Evolutionary conservation across 2,113 vertebrate genomes (phyloP).

Genomic region (Aleadryas rufinucha): DNA sequence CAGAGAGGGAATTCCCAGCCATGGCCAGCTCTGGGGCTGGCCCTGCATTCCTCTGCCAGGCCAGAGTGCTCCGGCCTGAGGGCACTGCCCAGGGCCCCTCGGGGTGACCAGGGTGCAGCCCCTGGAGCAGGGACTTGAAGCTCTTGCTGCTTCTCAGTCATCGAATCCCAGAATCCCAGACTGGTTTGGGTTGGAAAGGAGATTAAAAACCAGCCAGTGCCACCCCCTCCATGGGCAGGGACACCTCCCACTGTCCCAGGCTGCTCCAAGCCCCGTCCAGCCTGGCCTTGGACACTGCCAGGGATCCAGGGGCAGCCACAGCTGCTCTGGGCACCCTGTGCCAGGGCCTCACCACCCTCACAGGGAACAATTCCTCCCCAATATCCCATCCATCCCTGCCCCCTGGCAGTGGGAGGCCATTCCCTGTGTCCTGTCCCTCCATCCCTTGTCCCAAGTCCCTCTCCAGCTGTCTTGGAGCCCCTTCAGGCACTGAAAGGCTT

Average conservation of each 20-base stretch:
- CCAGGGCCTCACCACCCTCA: neutral
- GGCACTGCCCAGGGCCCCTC: too few relatives aligned
- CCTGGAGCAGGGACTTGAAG: neutral
- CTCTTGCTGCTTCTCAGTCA: neutral
- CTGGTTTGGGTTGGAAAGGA: neutral
- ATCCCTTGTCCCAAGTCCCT: neutral
- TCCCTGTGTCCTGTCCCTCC: neutral
- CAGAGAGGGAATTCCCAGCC: neutral
- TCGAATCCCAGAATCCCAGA: too few relatives aligned
- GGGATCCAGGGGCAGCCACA: neutral
- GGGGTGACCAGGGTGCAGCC: accelerated
- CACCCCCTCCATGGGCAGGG: neutral
- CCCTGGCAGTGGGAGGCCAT: neutral
- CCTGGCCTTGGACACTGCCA: neutral
- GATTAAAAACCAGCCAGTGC: accelerated
- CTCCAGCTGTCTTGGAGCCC: neutral
- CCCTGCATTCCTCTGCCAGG: neutral
- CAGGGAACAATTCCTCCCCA: neutral
- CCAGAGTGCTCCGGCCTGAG: too few relatives aligned
- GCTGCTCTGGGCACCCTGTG: neutral
- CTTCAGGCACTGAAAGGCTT: neutral
- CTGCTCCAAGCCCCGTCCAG: neutral
- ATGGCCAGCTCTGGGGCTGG: neutral
- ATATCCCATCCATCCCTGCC: accelerated
- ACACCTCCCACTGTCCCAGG: neutral